Percentiles rank a stretch among this genome's conserved stretches.
Conservation (phyloP, 2,888 invertebrate species). For the Mythimna ferrago region DNA sequence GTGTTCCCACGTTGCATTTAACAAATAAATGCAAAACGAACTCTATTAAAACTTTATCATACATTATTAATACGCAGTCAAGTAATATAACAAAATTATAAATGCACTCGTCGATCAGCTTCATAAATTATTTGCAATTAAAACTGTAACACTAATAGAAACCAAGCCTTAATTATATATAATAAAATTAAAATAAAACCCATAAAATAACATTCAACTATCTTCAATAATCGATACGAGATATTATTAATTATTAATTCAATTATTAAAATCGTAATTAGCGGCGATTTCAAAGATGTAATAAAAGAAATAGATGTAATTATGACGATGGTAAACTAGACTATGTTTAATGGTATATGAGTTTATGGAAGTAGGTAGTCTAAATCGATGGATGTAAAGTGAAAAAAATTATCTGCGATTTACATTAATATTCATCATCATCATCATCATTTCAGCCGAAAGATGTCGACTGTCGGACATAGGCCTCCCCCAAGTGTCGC, state of each 20-base stretch:
- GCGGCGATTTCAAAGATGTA: conserved; percentile 65
- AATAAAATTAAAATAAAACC: conserved; percentile 68
- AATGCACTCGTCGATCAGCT: conserved; percentile 31
- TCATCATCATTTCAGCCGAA: too few species aligned
- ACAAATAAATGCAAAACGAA: conserved; percentile 14
- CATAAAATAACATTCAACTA: conserved; percentile 68
- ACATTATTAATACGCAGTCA: conserved; percentile 25
- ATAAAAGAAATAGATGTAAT: conserved; percentile 54
- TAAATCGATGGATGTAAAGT: conserved; percentile 11
- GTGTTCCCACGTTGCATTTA: conserved; percentile 17
- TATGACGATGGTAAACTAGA: conserved; percentile 47
- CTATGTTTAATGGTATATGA: conserved; percentile 26
- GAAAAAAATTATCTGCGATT: not conserved
- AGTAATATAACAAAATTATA: conserved; percentile 45
- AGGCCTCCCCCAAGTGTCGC: too few species aligned
- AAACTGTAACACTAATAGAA: conserved; percentile 71
- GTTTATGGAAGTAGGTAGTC: not conserved
- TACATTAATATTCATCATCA: too few species aligned
- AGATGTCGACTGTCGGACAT: too few species aligned
- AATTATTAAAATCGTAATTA: conserved; percentile 71
- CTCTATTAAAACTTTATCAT: conserved; percentile 30
- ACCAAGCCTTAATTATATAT: conserved; percentile 67
- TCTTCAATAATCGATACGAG: conserved; percentile 64
- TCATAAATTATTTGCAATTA: conserved; percentile 62
- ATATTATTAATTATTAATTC: conserved; percentile 72